Conservation (phyloP, 2,888 invertebrate genomes). For the Syritta pipiens region DNA sequence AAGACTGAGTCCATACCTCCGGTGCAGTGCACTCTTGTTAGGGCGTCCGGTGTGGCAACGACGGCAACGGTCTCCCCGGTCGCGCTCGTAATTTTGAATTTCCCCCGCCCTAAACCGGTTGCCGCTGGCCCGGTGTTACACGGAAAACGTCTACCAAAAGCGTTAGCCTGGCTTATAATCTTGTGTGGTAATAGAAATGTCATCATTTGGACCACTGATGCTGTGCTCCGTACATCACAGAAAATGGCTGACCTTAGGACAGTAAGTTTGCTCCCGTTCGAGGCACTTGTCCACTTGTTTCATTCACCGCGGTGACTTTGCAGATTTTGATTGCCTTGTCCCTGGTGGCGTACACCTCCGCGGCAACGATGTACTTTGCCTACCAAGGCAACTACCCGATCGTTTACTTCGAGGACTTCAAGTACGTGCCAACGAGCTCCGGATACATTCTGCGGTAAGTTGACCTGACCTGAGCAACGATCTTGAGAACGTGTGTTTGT, state of each 20-base stretch:
- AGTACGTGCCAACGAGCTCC: constrained; percentile 38
- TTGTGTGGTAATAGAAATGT: constrained; percentile 26
- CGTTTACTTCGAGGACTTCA: constrained; percentile 26
- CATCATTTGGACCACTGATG: constrained; percentile 45
- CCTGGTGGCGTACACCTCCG: constrained; percentile 5
- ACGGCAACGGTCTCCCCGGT: constrained; percentile 16
- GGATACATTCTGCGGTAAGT: constrained; percentile 55
- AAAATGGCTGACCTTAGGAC: constrained; percentile 33
- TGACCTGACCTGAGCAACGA: no score
- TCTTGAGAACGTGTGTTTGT: no score
- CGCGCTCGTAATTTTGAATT: constrained; percentile 25
- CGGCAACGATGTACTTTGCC: constrained; percentile 21
- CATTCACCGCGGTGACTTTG: background rate
- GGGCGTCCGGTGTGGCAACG: background rate
- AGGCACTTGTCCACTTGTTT: background rate
- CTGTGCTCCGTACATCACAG: constrained; percentile 42
- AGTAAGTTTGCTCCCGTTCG: constrained; percentile 23
- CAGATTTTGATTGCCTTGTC: constrained; percentile 35
- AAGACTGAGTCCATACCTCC: background rate
- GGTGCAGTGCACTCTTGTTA: background rate
- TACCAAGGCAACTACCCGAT: constrained; percentile 37
- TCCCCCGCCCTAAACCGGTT: constrained; percentile 39
- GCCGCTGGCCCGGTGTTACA: constrained; percentile 6
- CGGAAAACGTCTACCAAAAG: constrained; percentile 16
- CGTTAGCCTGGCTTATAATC: constrained; percentile 43